Conservation (phyloP, 2,797 vertebrate species). For the Hoplostethus mediterraneus region DNA sequence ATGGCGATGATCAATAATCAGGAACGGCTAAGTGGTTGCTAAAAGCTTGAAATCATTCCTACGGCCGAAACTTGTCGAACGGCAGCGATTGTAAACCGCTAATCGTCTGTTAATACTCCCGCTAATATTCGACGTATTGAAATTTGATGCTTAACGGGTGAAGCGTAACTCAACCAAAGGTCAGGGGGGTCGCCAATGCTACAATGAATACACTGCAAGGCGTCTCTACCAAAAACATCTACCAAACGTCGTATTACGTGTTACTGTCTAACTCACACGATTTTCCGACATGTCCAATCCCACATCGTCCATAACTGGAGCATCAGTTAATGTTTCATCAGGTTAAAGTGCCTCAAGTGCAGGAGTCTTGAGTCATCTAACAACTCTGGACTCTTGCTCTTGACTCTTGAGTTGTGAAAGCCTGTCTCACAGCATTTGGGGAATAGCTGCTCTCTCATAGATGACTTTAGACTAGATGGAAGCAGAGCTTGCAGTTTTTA, state of each 20-base stretch:
- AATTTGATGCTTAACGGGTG: too few species aligned
- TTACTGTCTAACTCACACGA: not conserved
- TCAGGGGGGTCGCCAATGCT: too few species aligned
- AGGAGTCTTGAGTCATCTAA: not conserved
- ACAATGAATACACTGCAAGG: too few species aligned
- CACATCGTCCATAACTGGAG: too few species aligned
- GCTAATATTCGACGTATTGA: not conserved
- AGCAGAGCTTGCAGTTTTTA: too few species aligned
- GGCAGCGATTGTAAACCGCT: not conserved
- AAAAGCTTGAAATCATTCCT: slow-evolving; percentile 16
- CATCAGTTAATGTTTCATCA: not conserved
- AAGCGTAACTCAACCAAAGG: too few species aligned
- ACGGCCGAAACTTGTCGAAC: slow-evolving; percentile 16
- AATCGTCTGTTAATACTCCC: not conserved
- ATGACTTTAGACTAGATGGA: too few species aligned
- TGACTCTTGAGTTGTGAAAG: too few species aligned
- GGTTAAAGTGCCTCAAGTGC: not conserved
- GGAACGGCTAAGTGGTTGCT: slow-evolving; percentile 26
- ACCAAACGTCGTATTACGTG: too few species aligned
- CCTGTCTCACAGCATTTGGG: not conserved
- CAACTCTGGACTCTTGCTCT: slow-evolving; percentile 1
- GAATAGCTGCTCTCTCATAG: not conserved
- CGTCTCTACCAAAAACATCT: too few species aligned
- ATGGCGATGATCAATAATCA: slow-evolving; percentile 38
- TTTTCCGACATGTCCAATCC: not conserved